A percentile compares a stretch with the other conserved stretches of the same genome.
Conservation (phyloP, 1,140 invertebrate species). For the Heliconius congener region DNA sequence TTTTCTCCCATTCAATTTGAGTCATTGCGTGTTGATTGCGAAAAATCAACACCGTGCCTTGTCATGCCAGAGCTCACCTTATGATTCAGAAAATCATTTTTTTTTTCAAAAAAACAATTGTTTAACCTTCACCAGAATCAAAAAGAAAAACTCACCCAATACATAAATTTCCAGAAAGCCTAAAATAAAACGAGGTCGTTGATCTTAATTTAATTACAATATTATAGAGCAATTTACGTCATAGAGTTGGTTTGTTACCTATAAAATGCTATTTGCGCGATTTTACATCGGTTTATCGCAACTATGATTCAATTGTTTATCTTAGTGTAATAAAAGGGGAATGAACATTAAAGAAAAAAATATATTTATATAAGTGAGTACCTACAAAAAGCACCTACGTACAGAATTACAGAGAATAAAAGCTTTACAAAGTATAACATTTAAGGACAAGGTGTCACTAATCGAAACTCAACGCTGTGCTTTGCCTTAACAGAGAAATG, state of each 20-base stretch:
- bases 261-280: slow-evolving; percentile 24
- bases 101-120: background rate
- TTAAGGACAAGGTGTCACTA: too few species aligned
- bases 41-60: too few species aligned
- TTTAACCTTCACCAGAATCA: background rate
- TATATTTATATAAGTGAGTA: background rate
- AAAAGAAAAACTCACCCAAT: background rate
- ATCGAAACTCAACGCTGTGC: too few species aligned
- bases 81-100: background rate
- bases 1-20: too few species aligned
- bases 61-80: too few species aligned
- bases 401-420: too few species aligned
- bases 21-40: too few species aligned
- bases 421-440: too few species aligned
- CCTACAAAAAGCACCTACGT: background rate
- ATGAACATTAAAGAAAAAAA: background rate
- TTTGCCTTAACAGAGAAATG: too few species aligned
- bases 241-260: slow-evolving; percentile 22
- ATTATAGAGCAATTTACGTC: slow-evolving; percentile 29
- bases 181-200: slow-evolving; percentile 25
- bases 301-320: slow-evolving; percentile 18
- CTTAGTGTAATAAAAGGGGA: background rate
- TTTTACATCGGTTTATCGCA: slow-evolving; percentile 18
- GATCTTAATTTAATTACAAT: slow-evolving; percentile 29
- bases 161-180: slow-evolving; percentile 12